phyloP scores from a whole-genome alignment of 2,113 vertebrate species.

The Xiphophorus maculatus region DNA sequence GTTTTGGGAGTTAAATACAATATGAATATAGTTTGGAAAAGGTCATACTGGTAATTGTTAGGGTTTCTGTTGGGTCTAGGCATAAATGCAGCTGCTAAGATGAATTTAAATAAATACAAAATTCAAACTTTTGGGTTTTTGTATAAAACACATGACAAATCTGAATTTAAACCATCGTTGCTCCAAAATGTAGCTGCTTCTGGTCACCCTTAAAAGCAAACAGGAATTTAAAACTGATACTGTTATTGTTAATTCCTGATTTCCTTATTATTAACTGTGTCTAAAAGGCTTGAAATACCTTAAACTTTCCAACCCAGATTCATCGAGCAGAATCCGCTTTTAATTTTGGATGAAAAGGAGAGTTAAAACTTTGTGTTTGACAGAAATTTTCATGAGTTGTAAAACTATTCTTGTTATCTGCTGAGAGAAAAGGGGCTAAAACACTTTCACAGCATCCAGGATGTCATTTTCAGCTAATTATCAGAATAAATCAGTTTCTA shows the following conservation, averaged over 20 bases:
- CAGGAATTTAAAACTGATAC: not conserved
- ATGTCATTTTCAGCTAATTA: conserved; percentile 58
- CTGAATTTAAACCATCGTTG: not conserved
- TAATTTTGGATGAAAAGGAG: not conserved
- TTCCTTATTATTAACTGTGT: too few relatives aligned
- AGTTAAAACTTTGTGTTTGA: not conserved
- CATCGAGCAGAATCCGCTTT: not conserved
- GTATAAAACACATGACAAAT: not conserved
- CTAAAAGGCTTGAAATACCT: not conserved
- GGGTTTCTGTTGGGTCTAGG: too few relatives aligned
- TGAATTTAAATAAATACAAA: too few relatives aligned
- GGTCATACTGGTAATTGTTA: too few relatives aligned
- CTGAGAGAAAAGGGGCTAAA: not conserved
- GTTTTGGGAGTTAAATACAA: too few relatives aligned
- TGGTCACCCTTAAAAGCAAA: not conserved
- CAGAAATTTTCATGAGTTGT: not conserved
- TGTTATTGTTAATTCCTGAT: too few relatives aligned
- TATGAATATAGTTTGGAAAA: too few relatives aligned
- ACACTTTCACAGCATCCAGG: conserved; percentile 7
- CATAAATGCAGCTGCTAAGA: too few relatives aligned
- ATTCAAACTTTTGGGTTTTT: too few relatives aligned
- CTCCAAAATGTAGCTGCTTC: not conserved
- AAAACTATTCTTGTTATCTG: not conserved
- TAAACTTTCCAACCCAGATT: not conserved
- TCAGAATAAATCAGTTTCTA: conserved; percentile 42